Evolutionary conservation across 2,888 invertebrate species (phyloP), one percentile per base, ranked within the genome.

Genomic region (Himalopsyche anomala): DNA sequence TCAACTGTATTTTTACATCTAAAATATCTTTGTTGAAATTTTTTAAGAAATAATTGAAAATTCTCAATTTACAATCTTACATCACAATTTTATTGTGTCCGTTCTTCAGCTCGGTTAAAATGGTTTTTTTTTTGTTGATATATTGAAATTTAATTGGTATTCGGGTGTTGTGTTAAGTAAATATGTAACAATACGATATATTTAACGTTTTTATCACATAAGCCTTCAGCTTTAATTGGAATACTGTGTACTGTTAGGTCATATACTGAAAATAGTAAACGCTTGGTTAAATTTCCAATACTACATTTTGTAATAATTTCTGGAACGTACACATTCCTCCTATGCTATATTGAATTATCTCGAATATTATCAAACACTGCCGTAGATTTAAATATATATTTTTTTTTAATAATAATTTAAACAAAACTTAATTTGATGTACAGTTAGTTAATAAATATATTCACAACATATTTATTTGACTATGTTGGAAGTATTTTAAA

Each of bases 361-460:
- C n/a, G 40, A 80, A 45, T 80, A n/a, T 80, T 80, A 28, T n/a
- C 80, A 0, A 4, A 12, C 12, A 74, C 38, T 36, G 69, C 28
- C 36, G 74, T 74, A 74, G 36, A 74, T 15, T 74, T 74, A 36
- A 74, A 74, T 38, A 15, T 38, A 38, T 4, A n/a, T n/a, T n/a
- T 74, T 11, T 74, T 36, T 15, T 74, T 28, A 36, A 80, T 42
- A 15, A 19, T 80, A 80, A 80, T 80, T 80, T 51, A 80, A 19
- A 69, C 19, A 28, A 42, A 74, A 74, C 74, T 74, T 28, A 74
- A 74, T 74, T 36, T 40, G n/a, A 69, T 74, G 83, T 83, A 85
- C 36, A 40, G 80, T 19, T 38, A 84, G 80, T 28, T 80, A 54
- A 84, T 55, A 84, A 54, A 45, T 74, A 74, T 51, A 28, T 15